Conservation (phyloP, 2,797 vertebrate species). For the Xiphophorus birchmanni region DNA sequence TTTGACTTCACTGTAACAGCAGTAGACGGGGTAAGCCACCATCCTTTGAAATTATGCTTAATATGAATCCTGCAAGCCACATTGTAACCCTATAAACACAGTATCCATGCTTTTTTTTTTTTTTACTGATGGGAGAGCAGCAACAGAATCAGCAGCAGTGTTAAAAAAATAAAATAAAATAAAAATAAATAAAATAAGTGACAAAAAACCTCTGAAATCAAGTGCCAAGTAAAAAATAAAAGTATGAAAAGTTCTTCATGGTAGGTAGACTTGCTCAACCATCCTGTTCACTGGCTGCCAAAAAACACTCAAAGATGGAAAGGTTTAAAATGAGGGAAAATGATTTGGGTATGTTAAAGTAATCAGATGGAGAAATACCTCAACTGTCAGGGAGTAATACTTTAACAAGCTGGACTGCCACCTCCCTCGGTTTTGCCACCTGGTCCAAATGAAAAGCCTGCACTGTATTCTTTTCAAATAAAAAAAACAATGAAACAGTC, state of each 20-base stretch:
- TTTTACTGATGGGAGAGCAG: slow-evolving; percentile 49
- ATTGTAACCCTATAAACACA: slow-evolving; percentile 65
- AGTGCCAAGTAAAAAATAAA: slow-evolving; percentile 54
- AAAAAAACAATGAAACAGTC: slow-evolving; percentile 65
- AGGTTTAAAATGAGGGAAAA: slow-evolving; percentile 71
- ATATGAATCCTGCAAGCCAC: slow-evolving; percentile 61
- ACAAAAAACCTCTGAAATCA: slow-evolving; percentile 35
- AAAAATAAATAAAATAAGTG: not conserved
- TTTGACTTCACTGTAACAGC: slow-evolving; percentile 94
- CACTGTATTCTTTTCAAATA: slow-evolving; percentile 68
- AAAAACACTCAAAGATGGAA: slow-evolving; percentile 67
- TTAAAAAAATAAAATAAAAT: slow-evolving; percentile 18
- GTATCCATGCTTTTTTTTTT: slow-evolving; percentile 44
- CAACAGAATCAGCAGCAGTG: slow-evolving; percentile 56
- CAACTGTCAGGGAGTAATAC: slow-evolving; percentile 79
- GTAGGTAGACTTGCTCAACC: slow-evolving; percentile 53
- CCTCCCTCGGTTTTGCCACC: slow-evolving; percentile 70
- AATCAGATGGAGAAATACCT: slow-evolving; percentile 71
- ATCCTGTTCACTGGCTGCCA: slow-evolving; percentile 62
- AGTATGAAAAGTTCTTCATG: slow-evolving; percentile 54
- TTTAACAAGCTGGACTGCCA: slow-evolving; percentile 78
- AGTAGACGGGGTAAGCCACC: slow-evolving; percentile 90
- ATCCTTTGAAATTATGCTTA: slow-evolving; percentile 58
- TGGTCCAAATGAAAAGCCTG: slow-evolving; percentile 75
- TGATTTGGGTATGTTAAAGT: slow-evolving; percentile 77